Percentiles rank a stretch among this genome's conserved stretches.
phyloP scores from a whole-genome alignment of 2,888 invertebrate species.

The Myopa tessellatipennis region DNA sequence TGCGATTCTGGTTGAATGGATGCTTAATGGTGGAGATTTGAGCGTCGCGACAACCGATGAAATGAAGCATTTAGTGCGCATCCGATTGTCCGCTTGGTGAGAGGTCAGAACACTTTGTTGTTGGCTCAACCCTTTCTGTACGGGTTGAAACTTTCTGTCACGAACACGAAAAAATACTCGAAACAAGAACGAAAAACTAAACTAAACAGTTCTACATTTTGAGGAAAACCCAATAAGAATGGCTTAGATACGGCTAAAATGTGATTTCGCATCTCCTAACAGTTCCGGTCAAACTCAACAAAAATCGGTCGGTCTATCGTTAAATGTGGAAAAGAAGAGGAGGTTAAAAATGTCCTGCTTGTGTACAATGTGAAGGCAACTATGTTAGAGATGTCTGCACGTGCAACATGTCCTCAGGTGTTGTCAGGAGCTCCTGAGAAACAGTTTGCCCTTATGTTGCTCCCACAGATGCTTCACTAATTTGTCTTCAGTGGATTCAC shows the following conservation, averaged over 20 bases:
- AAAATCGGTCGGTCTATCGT: too few species aligned
- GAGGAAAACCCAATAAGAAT: not conserved
- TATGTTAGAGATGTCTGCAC: not conserved
- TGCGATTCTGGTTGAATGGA: slow-evolving; percentile 46
- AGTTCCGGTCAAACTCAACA: too few species aligned
- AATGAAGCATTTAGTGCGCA: slow-evolving; percentile 65
- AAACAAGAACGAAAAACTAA: not conserved
- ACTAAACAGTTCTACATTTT: not conserved
- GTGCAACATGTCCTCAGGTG: not conserved
- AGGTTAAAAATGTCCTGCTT: too few species aligned
- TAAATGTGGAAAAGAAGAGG: too few species aligned
- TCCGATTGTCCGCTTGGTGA: slow-evolving; percentile 68
- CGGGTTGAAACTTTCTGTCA: not conserved
- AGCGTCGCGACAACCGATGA: slow-evolving; percentile 38
- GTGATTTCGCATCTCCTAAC: too few species aligned
- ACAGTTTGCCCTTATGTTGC: not conserved
- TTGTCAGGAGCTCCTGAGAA: not conserved
- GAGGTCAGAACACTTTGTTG: slow-evolving; percentile 56
- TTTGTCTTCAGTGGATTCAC: not conserved
- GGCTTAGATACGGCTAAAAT: too few species aligned
- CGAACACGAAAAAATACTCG: not conserved
- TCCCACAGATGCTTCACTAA: not conserved
- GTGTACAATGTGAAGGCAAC: too few species aligned
- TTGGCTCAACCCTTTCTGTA: not conserved
- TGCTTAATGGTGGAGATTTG: slow-evolving; percentile 23